Conservation (phyloP, 2,113 vertebrate genomes). For the Amphiprion ocellaris region DNA sequence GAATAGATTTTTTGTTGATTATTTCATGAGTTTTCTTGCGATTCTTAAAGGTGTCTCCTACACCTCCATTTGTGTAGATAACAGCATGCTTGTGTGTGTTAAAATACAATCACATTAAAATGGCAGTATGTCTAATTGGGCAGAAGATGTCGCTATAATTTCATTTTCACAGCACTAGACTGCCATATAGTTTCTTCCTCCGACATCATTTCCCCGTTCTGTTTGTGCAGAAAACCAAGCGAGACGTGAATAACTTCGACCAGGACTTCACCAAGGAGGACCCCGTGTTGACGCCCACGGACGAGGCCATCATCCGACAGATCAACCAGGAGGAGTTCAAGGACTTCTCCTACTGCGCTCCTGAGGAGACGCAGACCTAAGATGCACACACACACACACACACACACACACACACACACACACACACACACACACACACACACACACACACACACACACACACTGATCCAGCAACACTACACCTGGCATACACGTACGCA, state of each 20-base stretch:
- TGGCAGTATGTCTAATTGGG: constrained; percentile 6
- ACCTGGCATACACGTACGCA: constrained; percentile 37
- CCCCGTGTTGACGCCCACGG: constrained; percentile 94
- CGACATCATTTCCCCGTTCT: constrained; percentile 19
- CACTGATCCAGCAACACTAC: constrained; percentile 35
- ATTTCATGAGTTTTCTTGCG: too few relatives aligned
- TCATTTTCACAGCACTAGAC: not conserved
- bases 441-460: constrained; percentile 26
- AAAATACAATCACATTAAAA: not conserved
- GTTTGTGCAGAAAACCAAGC: constrained; percentile 94
- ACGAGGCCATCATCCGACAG: constrained; percentile 97
- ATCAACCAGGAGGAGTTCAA: constrained; percentile 99
- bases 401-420: constrained; percentile 42
- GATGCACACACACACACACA: constrained; percentile 46
- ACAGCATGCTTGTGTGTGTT: too few relatives aligned
- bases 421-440: constrained; percentile 43
- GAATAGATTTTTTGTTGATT: too few relatives aligned
- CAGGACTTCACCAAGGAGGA: constrained; percentile 99
- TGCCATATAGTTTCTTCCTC: not conserved
- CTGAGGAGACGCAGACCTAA: constrained; percentile 93
- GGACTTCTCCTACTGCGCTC: constrained; percentile 96
- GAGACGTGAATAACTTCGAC: constrained; percentile 99
- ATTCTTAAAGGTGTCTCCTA: too few relatives aligned
- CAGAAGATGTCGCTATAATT: constrained; percentile 56
- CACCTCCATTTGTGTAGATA: too few relatives aligned